Evolutionary conservation across 2,113 vertebrate genomes (phyloP).

Genomic region (Mastomys natalensis): DNA sequence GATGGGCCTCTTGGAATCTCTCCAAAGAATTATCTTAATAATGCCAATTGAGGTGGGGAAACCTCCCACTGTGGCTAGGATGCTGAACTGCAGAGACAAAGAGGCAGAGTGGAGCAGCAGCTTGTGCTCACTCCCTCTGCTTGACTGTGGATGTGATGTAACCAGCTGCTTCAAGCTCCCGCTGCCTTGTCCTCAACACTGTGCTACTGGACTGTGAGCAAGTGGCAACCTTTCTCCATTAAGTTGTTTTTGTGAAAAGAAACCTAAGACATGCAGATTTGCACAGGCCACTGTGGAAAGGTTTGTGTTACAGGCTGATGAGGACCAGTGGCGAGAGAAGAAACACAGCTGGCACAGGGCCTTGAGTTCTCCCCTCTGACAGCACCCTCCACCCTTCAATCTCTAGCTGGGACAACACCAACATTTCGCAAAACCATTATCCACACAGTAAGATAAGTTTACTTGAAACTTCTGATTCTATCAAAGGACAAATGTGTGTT

Average conservation of each 20-base stretch:
- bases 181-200: not conserved
- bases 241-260: not conserved
- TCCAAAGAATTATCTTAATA: not conserved
- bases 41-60: not conserved
- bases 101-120: not conserved
- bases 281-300: not conserved
- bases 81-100: too few species aligned
- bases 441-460: not conserved
- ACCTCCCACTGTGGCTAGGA: not conserved
- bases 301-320: not conserved
- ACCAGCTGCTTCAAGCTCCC: not conserved
- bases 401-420: not conserved
- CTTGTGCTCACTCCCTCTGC: not conserved
- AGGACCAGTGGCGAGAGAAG: not conserved
- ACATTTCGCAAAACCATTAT: not conserved
- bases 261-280: not conserved
- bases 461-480: not conserved
- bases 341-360: not conserved
- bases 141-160: not conserved
- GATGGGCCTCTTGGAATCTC: too few species aligned
- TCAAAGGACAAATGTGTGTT: not conserved
- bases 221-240: not conserved
- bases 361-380: too few species aligned
- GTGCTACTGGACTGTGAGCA: not conserved
- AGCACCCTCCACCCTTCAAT: not conserved